phyloP scores from a whole-genome alignment of 2,113 vertebrate species.

The Donacobius atricapilla region DNA sequence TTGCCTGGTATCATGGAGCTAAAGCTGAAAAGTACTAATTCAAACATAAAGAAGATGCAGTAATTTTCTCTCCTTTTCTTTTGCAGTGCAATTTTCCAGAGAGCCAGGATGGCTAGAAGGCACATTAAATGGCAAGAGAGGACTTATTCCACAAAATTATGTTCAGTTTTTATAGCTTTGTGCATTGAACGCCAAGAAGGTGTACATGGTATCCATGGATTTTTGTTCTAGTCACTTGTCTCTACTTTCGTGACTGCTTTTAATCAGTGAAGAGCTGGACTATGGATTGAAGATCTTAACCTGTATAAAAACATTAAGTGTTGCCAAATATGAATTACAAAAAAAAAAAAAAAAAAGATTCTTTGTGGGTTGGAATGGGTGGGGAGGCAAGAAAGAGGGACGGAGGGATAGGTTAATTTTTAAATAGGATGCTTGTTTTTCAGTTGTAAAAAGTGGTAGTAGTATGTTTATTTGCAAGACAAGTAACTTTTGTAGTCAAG shows the following conservation, averaged over 20 bases:
- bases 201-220: slow-evolving; percentile 88
- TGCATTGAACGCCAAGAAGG: slow-evolving; percentile 23
- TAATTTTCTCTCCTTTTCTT: slow-evolving; percentile 34
- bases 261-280: slow-evolving; percentile 38
- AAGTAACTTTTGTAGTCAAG: background rate
- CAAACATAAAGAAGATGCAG: background rate
- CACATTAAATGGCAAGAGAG: slow-evolving; percentile 91
- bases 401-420: background rate
- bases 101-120: slow-evolving; percentile 98
- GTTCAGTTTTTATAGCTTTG: slow-evolving; percentile 87
- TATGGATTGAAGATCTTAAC: slow-evolving; percentile 10
- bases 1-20: background rate
- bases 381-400: too few species aligned
- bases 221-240: slow-evolving; percentile 54
- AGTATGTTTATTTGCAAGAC: background rate
- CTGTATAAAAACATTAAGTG: background rate
- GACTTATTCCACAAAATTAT: slow-evolving; percentile 97
- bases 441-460: background rate
- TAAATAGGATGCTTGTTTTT: background rate
- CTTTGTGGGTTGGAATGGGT: background rate
- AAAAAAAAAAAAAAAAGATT: background rate
- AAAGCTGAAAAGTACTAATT: background rate
- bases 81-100: slow-evolving; percentile 81
- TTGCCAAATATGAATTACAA: slow-evolving; percentile 18
- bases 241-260: slow-evolving; percentile 53